Base-by-base conservation (phyloP, 2,113 vertebrate species). In the Bolborhynchus lineola region DNA sequence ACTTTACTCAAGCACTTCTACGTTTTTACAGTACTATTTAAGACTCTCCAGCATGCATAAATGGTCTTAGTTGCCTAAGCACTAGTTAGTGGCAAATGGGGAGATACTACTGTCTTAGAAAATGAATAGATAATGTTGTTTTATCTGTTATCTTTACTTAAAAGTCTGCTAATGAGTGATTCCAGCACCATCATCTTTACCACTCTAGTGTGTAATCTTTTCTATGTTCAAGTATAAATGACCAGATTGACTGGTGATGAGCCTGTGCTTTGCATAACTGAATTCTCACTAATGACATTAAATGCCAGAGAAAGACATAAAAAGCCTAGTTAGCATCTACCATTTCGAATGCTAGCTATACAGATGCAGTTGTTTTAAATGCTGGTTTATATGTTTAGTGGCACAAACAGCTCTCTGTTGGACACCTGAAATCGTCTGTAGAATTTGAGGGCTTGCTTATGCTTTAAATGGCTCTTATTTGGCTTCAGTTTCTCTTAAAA, bases 211-310 rank as follows among this genome's bases (percentile, higher is more conserved):
- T 62, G 60, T 82, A 80, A 83, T 92, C 74, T 94, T 94, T 90
- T 50, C 82, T 83, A 3, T 76, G 29, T 49, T 88, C 62, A 10
- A 70, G 44, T 81, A 70, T 60, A 96, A 97, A 95, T 92, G 90
- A 70, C 72, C 82, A 55, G 89, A 71, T 62, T 95, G 94, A 80
- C 57, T 89, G 82, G 82, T 82, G 92, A 91, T 96, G 86, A 95
- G 94, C 24, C 78, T 94, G 53, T 94, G 35, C 87, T 91, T 83
- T 63, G 87, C 88, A 75, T 78, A 95, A 91, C 87, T 91, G 88
- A 94, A 93, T 96, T 94, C 94, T 96, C 88, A 75, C 60, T 86
- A 76, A 94, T 81, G 88, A 44, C 60, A 81, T 91, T 90, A 92
- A 52, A 78, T 76, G 70, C 85, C 89, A 92, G 82, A 79, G 55